Conservation (phyloP, 2,113 vertebrate genomes). For the Phoxinus phoxinus region DNA sequence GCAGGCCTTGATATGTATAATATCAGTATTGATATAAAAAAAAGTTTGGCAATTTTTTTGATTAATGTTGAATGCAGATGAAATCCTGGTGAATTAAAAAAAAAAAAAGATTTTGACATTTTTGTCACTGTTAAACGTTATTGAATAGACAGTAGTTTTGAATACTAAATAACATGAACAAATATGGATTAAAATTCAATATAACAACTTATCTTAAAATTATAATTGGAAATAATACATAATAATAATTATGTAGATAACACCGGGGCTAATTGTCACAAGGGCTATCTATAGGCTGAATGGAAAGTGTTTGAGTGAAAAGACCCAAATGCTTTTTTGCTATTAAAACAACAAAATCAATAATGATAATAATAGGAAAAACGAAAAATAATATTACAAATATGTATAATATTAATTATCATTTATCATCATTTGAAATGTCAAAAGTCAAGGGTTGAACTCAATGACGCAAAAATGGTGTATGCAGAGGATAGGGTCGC, state of each 20-base stretch:
- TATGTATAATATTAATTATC: not conserved
- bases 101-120: not conserved
- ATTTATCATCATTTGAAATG: not conserved
- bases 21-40: not conserved
- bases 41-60: not conserved
- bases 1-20: constrained; percentile 21
- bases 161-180: not conserved
- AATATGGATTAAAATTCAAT: not conserved
- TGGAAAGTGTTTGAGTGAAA: not conserved
- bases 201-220: not conserved
- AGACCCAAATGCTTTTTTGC: not conserved
- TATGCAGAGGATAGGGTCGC: too few relatives aligned
- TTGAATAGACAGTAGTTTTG: not conserved
- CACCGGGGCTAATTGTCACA: not conserved
- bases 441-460: not conserved
- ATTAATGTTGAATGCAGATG: not conserved
- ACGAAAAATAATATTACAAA: not conserved
- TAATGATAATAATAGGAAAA: not conserved
- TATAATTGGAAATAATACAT: not conserved
- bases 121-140: not conserved
- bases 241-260: not conserved
- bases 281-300: not conserved
- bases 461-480: too few relatives aligned
- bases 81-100: not conserved
- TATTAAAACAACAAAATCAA: not conserved